Percentiles rank a stretch among this genome's conserved stretches.
phyloP scores from a whole-genome alignment of 2,888 invertebrate genomes.

The Synanthedon myopaeformis region DNA sequence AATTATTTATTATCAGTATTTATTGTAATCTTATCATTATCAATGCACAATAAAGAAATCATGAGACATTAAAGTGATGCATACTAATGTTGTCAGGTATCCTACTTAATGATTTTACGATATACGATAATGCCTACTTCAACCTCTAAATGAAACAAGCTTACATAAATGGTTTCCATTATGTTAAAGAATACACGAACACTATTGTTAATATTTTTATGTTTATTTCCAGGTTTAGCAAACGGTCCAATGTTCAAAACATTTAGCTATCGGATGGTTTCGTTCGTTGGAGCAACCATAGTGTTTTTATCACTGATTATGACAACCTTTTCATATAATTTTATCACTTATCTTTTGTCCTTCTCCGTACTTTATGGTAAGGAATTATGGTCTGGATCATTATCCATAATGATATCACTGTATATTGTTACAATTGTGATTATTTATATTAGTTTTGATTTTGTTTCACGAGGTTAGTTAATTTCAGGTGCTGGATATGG shows the following conservation, averaged over 20 bases:
- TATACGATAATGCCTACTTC: no score
- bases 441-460: not conserved
- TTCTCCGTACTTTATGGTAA: conserved; percentile 79
- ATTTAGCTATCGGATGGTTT: conserved; percentile 77
- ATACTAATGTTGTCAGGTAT: no score
- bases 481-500: conserved; percentile 74
- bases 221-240: conserved; percentile 67
- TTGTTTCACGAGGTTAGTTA: not conserved
- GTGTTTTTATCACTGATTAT: conserved; percentile 71
- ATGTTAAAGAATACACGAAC: no score
- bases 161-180: no score
- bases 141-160: not conserved
- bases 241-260: conserved; percentile 79
- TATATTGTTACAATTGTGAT: conserved; percentile 1
- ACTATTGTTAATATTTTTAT: not conserved
- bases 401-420: not conserved
- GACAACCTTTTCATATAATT: conserved; percentile 73
- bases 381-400: conserved; percentile 7
- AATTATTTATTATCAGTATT: no score
- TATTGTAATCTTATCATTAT: no score
- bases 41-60: no score
- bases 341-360: conserved; percentile 72
- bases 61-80: no score
- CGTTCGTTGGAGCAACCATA: conserved; percentile 71
- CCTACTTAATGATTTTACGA: no score